Evolutionary conservation across 1,140 invertebrate species (phyloP), one percentile per base, ranked within the genome.

Genomic region (Neodiprion virginianus): DNA sequence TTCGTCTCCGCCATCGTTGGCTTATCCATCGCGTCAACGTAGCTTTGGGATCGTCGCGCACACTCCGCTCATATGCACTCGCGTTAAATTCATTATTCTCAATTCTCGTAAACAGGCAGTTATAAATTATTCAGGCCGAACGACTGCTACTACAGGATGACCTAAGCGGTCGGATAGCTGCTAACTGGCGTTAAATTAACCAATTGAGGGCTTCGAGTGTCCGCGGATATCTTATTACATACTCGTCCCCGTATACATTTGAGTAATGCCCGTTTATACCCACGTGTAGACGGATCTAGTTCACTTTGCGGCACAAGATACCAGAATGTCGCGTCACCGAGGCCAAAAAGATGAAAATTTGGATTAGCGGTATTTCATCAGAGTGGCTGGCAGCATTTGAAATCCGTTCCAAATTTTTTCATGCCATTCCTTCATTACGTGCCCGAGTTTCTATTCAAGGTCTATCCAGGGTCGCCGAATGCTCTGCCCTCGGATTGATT

Each of bases 81-180:
- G 67, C 67, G 67, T 69, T 69, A 85, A 86, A 87, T 88, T 88
- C 86, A 88, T 88, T 86, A 88, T 88, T 88, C 83, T 87, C 86
- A 88, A 88, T 88, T 88, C 87, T 88, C 85, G 87, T 88, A 88
- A 88, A 88, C 87, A 88, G 87, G 85, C 86, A 83, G 86, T 87
- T 88, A 87, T 88, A 88, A 88, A 88, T 88, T 88, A 88, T 88
- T 88, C 87, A 88, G 87, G 86, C 86, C 86, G 87, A 88, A 86
- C 81, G 81, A 80, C 80, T 82, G 78, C 82, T 81, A 23, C 67
- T 79, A 85, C 81, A 83, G 80, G 82, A 88, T 88, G 87, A 88
- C 84, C 87, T 88, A 88, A 87, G 85, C 86, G 86, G 75, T 87
- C 82, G 85, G 81, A 87, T 86, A 88, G 85, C 82, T 81, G 84